Evolutionary conservation across 2,113 vertebrate species (phyloP), one percentile per base, ranked within the genome.

Genomic region (Ornithorhynchus anatinus): DNA sequence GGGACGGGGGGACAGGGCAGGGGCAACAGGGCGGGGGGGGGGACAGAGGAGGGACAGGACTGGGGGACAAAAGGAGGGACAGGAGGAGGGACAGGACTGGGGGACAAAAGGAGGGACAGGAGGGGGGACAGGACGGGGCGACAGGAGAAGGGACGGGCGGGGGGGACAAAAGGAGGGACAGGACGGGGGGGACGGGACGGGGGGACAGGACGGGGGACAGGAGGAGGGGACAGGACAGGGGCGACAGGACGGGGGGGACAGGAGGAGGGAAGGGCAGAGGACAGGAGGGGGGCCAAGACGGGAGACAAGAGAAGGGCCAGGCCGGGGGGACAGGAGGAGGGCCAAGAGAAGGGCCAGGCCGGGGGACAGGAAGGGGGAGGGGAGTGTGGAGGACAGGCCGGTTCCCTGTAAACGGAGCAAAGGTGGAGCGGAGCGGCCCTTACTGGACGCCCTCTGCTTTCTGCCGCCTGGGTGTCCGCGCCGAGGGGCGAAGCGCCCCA

Each of bases 61-160:
- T n/a, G n/a, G n/a, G n/a, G n/a, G n/a, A n/a, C n/a, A n/a, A n/a
- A n/a, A n/a, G n/a, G n/a, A n/a, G n/a, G n/a, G n/a, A n/a, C n/a
- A n/a, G n/a, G n/a, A n/a, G n/a, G n/a, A n/a, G n/a, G n/a, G n/a
- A n/a, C n/a, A n/a, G n/a, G n/a, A n/a, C n/a, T n/a, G n/a, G n/a
- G n/a, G n/a, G n/a, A n/a, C n/a, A n/a, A n/a, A 61, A 78, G 64
- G 67, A 61, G 79, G 64, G 67, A 37, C 67, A 65, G 68, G 60
- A 69, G 38, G 23, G 65, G 79, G 87, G n/a, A n/a, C n/a, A n/a
- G n/a, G n/a, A n/a, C n/a, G n/a, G n/a, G n/a, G n/a, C 52, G 51
- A 63, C 66, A 35, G n/a, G n/a, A n/a, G n/a, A n/a, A n/a, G n/a
- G 7, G 22, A n/a, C 11, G 45, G 44, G 13, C n/a, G n/a, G 20